phyloP scores from a whole-genome alignment of 2,888 invertebrate genomes.

The Siphlonurus alternatus region DNA sequence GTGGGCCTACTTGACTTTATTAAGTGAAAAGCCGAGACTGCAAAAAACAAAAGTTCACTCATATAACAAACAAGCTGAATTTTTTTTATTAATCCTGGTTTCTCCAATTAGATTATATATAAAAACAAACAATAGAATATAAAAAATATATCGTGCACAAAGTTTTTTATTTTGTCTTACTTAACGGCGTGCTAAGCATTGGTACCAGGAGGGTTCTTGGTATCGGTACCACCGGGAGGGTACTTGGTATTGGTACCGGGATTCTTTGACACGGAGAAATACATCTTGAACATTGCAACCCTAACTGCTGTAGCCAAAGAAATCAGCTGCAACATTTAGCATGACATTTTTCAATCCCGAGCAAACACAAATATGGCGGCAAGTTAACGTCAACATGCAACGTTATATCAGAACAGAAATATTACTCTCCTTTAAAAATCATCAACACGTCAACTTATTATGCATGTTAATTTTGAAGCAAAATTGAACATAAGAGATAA shows the following conservation, averaged over 20 bases:
- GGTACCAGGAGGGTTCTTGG: neutral
- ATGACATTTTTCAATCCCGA: too few relatives aligned
- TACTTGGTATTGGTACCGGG: neutral
- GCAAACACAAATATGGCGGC: too few relatives aligned
- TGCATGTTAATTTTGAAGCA: too few relatives aligned
- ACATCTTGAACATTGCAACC: conserved; percentile 6
- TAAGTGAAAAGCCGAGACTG: neutral
- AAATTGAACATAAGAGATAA: too few relatives aligned
- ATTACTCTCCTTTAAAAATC: too few relatives aligned
- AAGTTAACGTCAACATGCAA: too few relatives aligned
- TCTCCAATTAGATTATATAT: too few relatives aligned
- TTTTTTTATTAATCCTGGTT: too few relatives aligned
- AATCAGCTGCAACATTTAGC: neutral
- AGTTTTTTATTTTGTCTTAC: neutral
- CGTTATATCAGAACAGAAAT: too few relatives aligned
- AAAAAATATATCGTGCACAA: neutral
- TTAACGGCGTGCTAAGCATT: neutral
- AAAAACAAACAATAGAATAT: neutral
- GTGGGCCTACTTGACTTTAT: neutral
- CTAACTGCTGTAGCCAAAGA: conserved; percentile 5
- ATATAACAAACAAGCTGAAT: too few relatives aligned
- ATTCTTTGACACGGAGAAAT: conserved; percentile 5
- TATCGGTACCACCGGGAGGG: neutral
- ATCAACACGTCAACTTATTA: too few relatives aligned
- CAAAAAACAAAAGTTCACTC: too few relatives aligned